Percentiles rank a stretch among this genome's conserved stretches.
Evolutionary conservation across 2,888 invertebrate genomes (phyloP).

Genomic region (Coremacera marginata): DNA sequence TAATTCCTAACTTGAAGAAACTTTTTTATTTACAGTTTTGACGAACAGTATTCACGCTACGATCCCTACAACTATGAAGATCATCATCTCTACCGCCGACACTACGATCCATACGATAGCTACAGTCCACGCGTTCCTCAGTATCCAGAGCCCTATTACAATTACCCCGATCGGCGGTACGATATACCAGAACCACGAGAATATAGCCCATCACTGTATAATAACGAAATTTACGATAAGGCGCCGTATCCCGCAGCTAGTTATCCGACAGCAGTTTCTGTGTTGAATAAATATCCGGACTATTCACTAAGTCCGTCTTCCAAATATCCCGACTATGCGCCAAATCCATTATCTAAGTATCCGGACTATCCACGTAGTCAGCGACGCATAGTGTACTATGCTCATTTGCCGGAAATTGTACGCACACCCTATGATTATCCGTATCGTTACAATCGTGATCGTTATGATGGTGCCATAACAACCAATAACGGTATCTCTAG

Average conservation of each 20-base stretch:
- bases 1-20: not conserved
- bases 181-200: conserved; percentile 65
- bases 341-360: conserved; percentile 21
- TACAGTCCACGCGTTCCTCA: conserved; percentile 65
- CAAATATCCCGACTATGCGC: conserved; percentile 51
- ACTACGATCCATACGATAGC: conserved; percentile 67
- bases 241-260: conserved; percentile 47
- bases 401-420: conserved; percentile 78
- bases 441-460: conserved; percentile 59
- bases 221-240: conserved; percentile 66
- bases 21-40: conserved; percentile 56
- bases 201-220: conserved; percentile 55
- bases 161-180: conserved; percentile 67
- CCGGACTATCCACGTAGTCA: conserved; percentile 48
- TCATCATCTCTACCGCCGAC: conserved; percentile 65
- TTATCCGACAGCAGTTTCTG: conserved; percentile 49
- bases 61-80: conserved; percentile 66
- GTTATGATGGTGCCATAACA: conserved; percentile 48
- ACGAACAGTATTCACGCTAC: conserved; percentile 64
- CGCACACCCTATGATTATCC: conserved; percentile 70
- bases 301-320: conserved; percentile 9
- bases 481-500: conserved; percentile 40
- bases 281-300: conserved; percentile 39
- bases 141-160: conserved; percentile 65
- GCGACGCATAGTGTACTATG: conserved; percentile 78